Evolutionary conservation across 92 coral and sea anemone genomes (phyloP), one percentile per base, ranked within the genome.

Genomic region (Paragorgia papillata): DNA sequence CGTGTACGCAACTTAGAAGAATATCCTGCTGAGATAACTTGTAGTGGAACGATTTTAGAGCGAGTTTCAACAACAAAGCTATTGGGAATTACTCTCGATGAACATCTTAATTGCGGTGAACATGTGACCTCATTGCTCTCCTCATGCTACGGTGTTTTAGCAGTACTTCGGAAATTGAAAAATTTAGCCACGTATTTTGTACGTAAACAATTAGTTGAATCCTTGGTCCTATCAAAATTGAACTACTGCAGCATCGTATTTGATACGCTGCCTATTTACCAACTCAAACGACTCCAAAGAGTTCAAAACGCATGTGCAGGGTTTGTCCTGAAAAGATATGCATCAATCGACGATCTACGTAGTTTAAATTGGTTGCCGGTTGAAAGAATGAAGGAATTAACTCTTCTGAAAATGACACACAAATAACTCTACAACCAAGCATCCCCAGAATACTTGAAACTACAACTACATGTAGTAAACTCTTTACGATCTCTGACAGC

Each of bases 121-220:
- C 88, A 86, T 17, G 40, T 85, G 17, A 58, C 66, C 10, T 12
- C 40, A 0, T 49, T 79, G 0, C 25, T 69, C 7, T 89, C 90
- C 0, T 65, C 86, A 13, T 89, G 90, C 54, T 79, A 79, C 43
- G 43, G 56, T 8, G 54, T 51, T 9, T 67, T 85, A 30, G 24
- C 85, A 3, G 78, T 80, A 6, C 27, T 85, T 9, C n/a, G 80
- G 51, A 85, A 85, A 62, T 40, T 81, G 29, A 34, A 59, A 27
- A 69, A 85, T 57, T 22, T 85, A 0, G 82, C 92, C 22, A 84
- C 87, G 15, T 57, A 15, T 49, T 61, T 35, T 59, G 40, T 86
- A 7, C 81, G 81, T 20, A 85, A 85, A 40, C 89, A 78, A 10
- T 57, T 85, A 33, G 92, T 69, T 0, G 87, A 89, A 61, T 40